These are phyloP conservation scores for Sibirionetta formosa DNA, from an alignment of 2,797 vertebrate genomes.

Conservation along the genomic window DNA sequence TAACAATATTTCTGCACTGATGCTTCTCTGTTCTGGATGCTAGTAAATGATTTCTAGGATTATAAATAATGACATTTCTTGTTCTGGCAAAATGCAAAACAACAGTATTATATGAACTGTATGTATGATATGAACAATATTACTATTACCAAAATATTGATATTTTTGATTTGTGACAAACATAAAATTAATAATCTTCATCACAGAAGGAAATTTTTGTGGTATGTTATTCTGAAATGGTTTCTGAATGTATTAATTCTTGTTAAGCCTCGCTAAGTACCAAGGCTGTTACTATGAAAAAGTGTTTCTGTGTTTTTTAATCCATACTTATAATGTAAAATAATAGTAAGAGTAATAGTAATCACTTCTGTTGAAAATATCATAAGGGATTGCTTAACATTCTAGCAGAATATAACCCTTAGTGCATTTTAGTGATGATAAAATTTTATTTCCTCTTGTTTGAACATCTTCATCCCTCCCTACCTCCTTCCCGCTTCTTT, in stretches of 20 bases:
- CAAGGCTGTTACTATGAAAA: not conserved
- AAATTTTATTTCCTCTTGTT: not conserved
- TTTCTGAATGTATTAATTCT: not conserved
- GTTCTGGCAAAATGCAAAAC: not conserved
- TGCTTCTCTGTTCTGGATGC: not conserved
- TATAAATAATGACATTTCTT: not conserved
- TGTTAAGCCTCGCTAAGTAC: not conserved
- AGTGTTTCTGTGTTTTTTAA: not conserved
- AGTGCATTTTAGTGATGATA: not conserved
- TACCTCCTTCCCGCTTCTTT: fast-evolving
- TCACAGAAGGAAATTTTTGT: not conserved
- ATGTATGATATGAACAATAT: not conserved
- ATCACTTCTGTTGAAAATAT: not conserved
- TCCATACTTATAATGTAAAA: not conserved
- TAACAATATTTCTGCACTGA: not conserved
- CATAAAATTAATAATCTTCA: not conserved
- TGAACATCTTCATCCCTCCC: not conserved
- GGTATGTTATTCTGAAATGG: not conserved
- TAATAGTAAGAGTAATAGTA: not conserved
- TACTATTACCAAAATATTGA: not conserved
- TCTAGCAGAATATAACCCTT: not conserved
- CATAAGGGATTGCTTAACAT: not conserved
- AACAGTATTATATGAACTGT: not conserved
- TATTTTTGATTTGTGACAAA: not conserved
- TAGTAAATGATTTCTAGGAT: not conserved